A percentile compares a stretch with the other conserved stretches of the same genome.
Evolutionary conservation across 53 echinoderm and acorn worm genomes (phyloP).

Genomic region (Holothuria scabra): DNA sequence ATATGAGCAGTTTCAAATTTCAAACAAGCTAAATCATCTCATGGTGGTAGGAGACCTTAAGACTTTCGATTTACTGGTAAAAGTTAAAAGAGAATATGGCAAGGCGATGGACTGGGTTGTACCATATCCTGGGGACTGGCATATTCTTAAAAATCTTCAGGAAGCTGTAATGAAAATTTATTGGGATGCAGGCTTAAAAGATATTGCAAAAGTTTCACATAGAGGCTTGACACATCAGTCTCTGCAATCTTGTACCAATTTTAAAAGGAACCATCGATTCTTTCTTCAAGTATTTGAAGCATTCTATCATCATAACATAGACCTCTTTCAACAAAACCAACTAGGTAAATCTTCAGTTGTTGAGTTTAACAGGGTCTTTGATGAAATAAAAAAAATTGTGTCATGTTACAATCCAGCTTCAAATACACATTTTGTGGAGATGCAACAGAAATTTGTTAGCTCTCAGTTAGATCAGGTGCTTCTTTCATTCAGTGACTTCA

Average conservation of each 20-base stretch:
- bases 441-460: not conserved
- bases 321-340: too few relatives aligned
- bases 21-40: too few relatives aligned
- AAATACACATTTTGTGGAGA: not conserved
- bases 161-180: slow-evolving; percentile 75
- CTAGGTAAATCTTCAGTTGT: not conserved
- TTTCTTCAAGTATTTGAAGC: not conserved
- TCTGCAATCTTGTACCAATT: too few relatives aligned
- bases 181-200: slow-evolving; percentile 78
- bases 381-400: not conserved
- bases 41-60: slow-evolving; percentile 67
- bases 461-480: slow-evolving; percentile 3
- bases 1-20: not conserved
- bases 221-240: slow-evolving; percentile 18
- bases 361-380: not conserved
- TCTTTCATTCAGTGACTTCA: slow-evolving; percentile 61
- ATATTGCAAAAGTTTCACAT: slow-evolving; percentile 65
- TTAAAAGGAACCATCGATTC: too few relatives aligned
- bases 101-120: too few relatives aligned
- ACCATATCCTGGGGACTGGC: too few relatives aligned
- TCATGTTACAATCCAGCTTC: not conserved
- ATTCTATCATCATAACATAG: not conserved
- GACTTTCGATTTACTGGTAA: slow-evolving; percentile 14
- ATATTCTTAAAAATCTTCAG: too few relatives aligned
- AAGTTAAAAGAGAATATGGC: too few relatives aligned